These are phyloP conservation scores for Eurois occulta DNA, from an alignment of 2,888 invertebrate genomes.

Conservation along the genomic window DNA sequence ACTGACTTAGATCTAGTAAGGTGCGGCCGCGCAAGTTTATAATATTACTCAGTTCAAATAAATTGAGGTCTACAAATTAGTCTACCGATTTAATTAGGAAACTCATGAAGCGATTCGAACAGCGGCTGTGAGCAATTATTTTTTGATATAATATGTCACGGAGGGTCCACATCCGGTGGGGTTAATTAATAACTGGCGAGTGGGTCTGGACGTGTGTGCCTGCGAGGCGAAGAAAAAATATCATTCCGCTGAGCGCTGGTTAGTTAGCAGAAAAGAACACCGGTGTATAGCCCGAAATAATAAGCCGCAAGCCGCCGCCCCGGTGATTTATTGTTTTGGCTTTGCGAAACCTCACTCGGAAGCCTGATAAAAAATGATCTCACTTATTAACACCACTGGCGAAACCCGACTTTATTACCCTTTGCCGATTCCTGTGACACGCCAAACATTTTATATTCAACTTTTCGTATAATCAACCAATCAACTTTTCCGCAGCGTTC, in stretches of 20 bases:
- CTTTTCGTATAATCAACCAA: slow-evolving; percentile 71
- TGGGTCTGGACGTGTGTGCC: slow-evolving; percentile 72
- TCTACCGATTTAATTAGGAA: slow-evolving; percentile 63
- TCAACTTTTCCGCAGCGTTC: slow-evolving; percentile 56
- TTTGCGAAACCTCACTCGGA: slow-evolving; percentile 87
- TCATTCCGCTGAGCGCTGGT: slow-evolving; percentile 80
- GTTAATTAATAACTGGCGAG: slow-evolving; percentile 86
- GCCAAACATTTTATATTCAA: slow-evolving; percentile 71
- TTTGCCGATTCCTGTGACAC: slow-evolving; percentile 77
- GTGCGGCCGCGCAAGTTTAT: slow-evolving; percentile 39
- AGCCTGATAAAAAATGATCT: slow-evolving; percentile 88
- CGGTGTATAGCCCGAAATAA: slow-evolving; percentile 85
- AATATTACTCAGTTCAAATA: slow-evolving; percentile 46
- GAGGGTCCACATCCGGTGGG: slow-evolving; percentile 75
- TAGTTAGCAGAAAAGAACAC: slow-evolving; percentile 84
- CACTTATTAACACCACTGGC: slow-evolving; percentile 87
- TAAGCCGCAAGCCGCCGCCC: slow-evolving; percentile 84
- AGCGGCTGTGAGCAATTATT: slow-evolving; percentile 72
- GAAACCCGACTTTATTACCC: slow-evolving; percentile 83
- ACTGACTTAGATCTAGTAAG: slow-evolving; percentile 23
- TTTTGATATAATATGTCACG: slow-evolving; percentile 77
- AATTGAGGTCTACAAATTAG: slow-evolving; percentile 49
- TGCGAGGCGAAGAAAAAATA: slow-evolving; percentile 80
- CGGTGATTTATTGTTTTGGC: slow-evolving; percentile 89
- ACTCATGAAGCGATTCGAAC: slow-evolving; percentile 66